phyloP scores from a whole-genome alignment of 2,797 vertebrate species.

The Geotria australis region DNA sequence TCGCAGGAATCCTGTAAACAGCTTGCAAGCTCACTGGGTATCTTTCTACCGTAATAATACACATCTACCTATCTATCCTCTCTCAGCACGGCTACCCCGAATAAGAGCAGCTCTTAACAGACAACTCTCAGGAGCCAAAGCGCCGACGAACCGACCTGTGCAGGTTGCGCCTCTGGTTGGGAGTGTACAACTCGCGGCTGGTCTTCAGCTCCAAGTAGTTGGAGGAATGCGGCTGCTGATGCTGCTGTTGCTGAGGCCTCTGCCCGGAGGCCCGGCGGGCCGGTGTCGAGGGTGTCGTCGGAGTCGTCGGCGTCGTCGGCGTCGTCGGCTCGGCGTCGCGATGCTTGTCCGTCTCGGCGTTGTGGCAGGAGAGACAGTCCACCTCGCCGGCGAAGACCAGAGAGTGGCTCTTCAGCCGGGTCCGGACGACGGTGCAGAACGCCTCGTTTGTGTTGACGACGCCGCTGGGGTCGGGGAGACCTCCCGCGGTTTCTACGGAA shows the following conservation, averaged over 20 bases:
- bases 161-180: slow-evolving; percentile 43
- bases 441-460: slow-evolving; percentile 60
- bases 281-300: not conserved
- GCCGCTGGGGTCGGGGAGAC: slow-evolving; percentile 21
- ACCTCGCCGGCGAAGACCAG: slow-evolving; percentile 61
- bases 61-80: too few species aligned
- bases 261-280: slow-evolving; percentile 16
- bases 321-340: not conserved
- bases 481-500: slow-evolving; percentile 4
- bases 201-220: slow-evolving; percentile 70
- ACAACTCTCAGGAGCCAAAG: too few species aligned
- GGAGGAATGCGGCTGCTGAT: not conserved
- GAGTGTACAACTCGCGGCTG: slow-evolving; percentile 39
- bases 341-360: not conserved
- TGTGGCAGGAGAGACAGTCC: slow-evolving; percentile 30
- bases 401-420: slow-evolving; percentile 29
- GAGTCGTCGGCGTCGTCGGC: not conserved
- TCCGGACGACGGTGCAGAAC: slow-evolving; percentile 56
- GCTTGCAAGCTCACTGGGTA: too few species aligned
- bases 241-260: too few species aligned
- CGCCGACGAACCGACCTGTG: slow-evolving; percentile 21
- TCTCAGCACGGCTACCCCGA: too few species aligned
- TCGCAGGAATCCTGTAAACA: too few species aligned
- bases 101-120: too few species aligned
- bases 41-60: too few species aligned